phyloP scores from a whole-genome alignment of 92 coral and sea anemone genomes.

The Pocillopora meandrina region DNA sequence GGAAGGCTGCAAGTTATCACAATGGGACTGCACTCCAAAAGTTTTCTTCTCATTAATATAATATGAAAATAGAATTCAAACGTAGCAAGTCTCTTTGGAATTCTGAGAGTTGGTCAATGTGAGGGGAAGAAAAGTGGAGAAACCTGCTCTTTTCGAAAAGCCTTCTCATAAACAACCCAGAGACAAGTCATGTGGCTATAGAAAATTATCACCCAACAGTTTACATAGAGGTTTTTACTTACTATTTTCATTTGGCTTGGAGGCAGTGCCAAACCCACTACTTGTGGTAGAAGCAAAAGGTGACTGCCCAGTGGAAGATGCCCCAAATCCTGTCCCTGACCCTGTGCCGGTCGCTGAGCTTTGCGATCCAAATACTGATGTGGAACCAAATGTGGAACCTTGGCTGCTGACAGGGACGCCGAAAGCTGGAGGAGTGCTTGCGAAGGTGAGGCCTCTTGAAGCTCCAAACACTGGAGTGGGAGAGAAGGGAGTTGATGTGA shows the following conservation, averaged over 20 bases:
- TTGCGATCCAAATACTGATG: constrained; percentile 32
- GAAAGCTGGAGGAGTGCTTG: constrained; percentile 1
- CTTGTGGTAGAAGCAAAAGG: constrained; percentile 34
- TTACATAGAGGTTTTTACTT: neutral
- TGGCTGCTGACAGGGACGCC: constrained; percentile 6
- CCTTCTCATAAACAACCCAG: neutral
- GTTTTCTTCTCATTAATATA: too few relatives aligned
- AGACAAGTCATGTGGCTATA: too few relatives aligned
- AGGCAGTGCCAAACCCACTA: constrained; percentile 48
- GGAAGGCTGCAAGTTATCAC: too few relatives aligned
- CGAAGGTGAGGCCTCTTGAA: constrained; percentile 12
- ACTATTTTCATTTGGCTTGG: constrained; percentile 60
- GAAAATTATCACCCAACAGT: too few relatives aligned
- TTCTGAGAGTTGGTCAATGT: neutral
- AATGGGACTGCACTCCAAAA: too few relatives aligned
- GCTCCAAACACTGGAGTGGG: constrained; percentile 29
- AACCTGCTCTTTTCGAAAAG: neutral
- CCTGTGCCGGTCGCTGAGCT: constrained; percentile 20
- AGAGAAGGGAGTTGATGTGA: constrained; percentile 25
- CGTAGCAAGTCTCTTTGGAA: neutral
- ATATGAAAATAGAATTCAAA: neutral
- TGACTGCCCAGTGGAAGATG: constrained; percentile 46
- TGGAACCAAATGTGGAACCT: constrained; percentile 44
- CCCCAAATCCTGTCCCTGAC: constrained; percentile 18
- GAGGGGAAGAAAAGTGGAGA: too few relatives aligned